Percentiles rank a stretch among this genome's conserved stretches.
Evolutionary conservation across 2,797 vertebrate species (phyloP).

Genomic region (Eospalax fontanierii): DNA sequence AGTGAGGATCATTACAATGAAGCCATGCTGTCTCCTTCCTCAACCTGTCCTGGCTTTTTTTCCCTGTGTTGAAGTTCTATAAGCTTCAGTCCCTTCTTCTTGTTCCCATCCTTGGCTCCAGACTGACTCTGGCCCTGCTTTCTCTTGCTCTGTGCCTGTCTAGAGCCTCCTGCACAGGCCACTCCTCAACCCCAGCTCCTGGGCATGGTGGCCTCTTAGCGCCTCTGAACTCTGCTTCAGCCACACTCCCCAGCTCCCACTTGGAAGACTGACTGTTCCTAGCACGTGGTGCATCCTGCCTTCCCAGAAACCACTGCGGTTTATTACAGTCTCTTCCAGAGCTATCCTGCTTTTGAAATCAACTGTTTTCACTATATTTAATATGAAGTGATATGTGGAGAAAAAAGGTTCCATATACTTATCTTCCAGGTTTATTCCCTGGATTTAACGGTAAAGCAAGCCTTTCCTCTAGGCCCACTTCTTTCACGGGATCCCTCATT

Average conservation of each 20-base stretch:
- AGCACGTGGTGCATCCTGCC: too few species aligned
- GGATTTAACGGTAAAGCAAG: not conserved
- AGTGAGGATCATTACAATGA: not conserved
- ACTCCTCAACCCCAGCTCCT: not conserved
- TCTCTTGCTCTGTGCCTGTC: not conserved
- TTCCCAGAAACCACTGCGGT: not conserved
- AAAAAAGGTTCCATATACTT: not conserved
- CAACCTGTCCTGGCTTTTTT: not conserved
- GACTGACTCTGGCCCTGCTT: not conserved
- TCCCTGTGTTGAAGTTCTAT: not conserved
- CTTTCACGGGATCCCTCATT: not conserved
- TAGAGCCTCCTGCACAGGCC: not conserved
- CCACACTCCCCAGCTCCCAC: not conserved
- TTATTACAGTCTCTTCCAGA: not conserved
- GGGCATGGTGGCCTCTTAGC: not conserved
- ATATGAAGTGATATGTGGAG: not conserved
- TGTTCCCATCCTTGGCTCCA: too few species aligned
- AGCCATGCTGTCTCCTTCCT: not conserved
- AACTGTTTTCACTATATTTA: slow-evolving; percentile 53
- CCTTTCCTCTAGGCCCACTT: not conserved
- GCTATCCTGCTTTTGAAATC: slow-evolving; percentile 26
- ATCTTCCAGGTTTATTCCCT: slow-evolving; percentile 8
- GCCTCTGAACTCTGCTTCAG: not conserved
- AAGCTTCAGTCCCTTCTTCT: not conserved
- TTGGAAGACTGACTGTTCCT: not conserved